A percentile compares a stretch with the other conserved stretches of the same genome.
These are phyloP conservation scores for Sceloporus undulatus DNA, from an alignment of 2,113 vertebrate species.

Conservation along the genomic window DNA sequence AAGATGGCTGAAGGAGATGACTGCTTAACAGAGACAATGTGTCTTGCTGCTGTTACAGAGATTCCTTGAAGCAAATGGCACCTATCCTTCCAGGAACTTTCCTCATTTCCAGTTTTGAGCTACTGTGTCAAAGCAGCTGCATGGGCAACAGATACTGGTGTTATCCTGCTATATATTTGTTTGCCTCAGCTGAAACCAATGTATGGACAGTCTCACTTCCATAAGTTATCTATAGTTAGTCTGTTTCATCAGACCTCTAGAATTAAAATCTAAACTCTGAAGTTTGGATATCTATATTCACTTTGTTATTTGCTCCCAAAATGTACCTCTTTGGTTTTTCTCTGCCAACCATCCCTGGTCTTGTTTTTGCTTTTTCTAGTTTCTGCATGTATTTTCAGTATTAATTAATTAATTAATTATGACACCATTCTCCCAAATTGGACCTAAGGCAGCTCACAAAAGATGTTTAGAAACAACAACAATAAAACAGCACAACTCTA, in stretches of 20 bases:
- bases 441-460: no score
- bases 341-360: no score
- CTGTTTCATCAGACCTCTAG: not conserved
- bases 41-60: not conserved
- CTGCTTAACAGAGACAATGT: not conserved
- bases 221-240: not conserved
- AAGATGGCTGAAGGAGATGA: no score
- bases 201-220: no score
- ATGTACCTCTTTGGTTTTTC: no score
- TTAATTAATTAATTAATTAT: no score
- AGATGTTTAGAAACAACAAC: no score
- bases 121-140: not conserved
- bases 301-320: not conserved
- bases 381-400: no score
- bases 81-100: not conserved
- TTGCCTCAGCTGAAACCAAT: not conserved
- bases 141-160: not conserved
- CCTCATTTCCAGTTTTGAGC: not conserved
- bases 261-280: not conserved
- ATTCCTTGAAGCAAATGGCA: not conserved
- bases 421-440: no score
- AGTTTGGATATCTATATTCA: not conserved
- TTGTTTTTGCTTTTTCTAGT: no score
- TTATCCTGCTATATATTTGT: not conserved
- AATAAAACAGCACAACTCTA: no score